Conservation (phyloP, 2,113 vertebrate genomes). For the Scartelaos histophorus region DNA sequence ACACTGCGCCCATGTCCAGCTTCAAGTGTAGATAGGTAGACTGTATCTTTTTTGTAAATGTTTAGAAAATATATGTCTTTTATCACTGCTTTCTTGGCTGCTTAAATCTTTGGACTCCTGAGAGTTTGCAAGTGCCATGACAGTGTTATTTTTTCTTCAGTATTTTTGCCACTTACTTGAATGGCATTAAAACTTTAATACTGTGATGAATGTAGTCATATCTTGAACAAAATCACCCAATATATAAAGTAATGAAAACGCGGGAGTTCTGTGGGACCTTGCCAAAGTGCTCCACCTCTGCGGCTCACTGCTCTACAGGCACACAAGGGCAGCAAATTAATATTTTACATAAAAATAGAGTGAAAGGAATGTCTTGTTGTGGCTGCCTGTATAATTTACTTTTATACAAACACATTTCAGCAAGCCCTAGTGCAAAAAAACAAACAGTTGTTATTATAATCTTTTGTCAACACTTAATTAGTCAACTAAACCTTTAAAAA, state of each 20-base stretch:
- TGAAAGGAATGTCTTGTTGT: slow-evolving; percentile 27
- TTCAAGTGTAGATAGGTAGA: slow-evolving; percentile 40
- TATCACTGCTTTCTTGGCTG: slow-evolving; percentile 24
- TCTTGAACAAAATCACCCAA: neutral
- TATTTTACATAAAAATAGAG: slow-evolving; percentile 27
- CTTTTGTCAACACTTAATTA: slow-evolving; percentile 27
- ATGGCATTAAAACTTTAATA: slow-evolving; percentile 28
- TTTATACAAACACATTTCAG: slow-evolving; percentile 34
- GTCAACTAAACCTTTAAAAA: slow-evolving; percentile 31
- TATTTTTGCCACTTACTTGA: slow-evolving; percentile 14
- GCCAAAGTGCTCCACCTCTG: slow-evolving; percentile 21
- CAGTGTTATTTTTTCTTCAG: slow-evolving; percentile 21
- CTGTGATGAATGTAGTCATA: slow-evolving; percentile 48
- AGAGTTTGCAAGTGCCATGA: slow-evolving; percentile 27
- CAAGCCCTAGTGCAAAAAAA: slow-evolving; percentile 73
- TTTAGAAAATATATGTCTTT: slow-evolving; percentile 23
- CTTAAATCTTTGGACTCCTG: slow-evolving; percentile 37
- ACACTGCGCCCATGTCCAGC: slow-evolving; percentile 32
- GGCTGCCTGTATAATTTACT: slow-evolving; percentile 29
- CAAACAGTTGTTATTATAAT: slow-evolving; percentile 6
- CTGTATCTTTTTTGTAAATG: slow-evolving; percentile 28
- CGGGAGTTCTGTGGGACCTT: slow-evolving; percentile 11
- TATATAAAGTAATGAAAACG: slow-evolving; percentile 2
- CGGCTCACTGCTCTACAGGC: slow-evolving; percentile 12
- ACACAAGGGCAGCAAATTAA: slow-evolving; percentile 2